Conservation (phyloP, 2,113 vertebrate genomes). For the Forbesichthys papilliferus region DNA sequence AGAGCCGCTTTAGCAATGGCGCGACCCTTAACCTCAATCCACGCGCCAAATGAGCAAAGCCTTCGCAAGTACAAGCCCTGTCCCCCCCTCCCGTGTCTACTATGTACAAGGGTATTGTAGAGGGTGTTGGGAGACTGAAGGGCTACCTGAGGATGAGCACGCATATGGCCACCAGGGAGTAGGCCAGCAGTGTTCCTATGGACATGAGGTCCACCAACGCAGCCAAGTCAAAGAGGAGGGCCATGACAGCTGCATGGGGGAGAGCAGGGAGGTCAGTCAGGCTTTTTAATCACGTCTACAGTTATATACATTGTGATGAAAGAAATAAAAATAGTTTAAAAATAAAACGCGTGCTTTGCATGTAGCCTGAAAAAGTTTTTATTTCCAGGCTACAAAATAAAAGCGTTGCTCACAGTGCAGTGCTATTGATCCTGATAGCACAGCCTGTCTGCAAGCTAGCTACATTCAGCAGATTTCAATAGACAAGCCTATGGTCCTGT, state of each 20-base stretch:
- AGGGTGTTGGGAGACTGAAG: not conserved
- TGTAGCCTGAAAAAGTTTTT: not conserved
- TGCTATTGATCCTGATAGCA: not conserved
- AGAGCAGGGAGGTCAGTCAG: not conserved
- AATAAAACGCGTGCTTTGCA: no score
- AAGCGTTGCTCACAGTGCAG: not conserved
- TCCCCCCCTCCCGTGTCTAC: no score
- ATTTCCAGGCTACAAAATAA: not conserved
- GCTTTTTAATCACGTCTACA: conserved; percentile 1
- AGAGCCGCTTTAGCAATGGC: no score
- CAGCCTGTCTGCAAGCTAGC: not conserved
- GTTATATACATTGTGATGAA: not conserved
- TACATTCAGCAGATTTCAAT: conserved; percentile 1
- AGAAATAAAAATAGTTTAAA: not conserved
- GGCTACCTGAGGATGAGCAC: conserved; percentile 94
- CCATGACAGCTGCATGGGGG: conserved; percentile 84
- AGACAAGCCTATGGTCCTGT: not conserved
- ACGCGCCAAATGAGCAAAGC: not conserved
- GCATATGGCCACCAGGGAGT: conserved; percentile 90
- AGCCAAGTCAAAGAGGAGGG: conserved; percentile 88
- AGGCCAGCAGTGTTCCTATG: conserved; percentile 92
- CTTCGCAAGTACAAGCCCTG: no score
- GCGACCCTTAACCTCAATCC: no score
- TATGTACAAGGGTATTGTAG: no score
- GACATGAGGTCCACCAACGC: conserved; percentile 97